Percentiles rank a stretch among this genome's conserved stretches.
phyloP scores from a whole-genome alignment of 2,113 vertebrate species.

The Microtus oregoni region DNA sequence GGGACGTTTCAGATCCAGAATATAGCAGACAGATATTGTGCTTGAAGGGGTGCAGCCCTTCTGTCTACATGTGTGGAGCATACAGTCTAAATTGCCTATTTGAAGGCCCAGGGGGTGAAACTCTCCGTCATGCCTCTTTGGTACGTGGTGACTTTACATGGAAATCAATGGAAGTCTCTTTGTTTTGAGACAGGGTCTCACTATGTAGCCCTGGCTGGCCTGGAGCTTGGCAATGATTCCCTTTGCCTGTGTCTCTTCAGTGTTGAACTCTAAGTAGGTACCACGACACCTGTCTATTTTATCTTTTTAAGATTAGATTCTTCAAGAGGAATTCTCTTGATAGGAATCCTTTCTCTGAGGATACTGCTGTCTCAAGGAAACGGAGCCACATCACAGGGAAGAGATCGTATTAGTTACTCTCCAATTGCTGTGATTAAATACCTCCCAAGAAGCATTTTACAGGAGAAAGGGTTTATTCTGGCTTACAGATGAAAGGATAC shows the following conservation, averaged over 20 bases:
- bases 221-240: background rate
- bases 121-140: background rate
- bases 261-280: background rate
- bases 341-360: background rate
- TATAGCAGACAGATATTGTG: background rate
- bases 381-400: background rate
- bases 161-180: background rate
- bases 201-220: background rate
- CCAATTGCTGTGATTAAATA: background rate
- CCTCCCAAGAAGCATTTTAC: background rate
- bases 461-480: background rate
- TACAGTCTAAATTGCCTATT: background rate
- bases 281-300: background rate
- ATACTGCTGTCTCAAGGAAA: background rate
- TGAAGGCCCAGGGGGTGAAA: background rate
- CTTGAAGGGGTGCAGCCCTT: background rate
- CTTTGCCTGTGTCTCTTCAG: background rate
- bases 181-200: background rate
- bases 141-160: background rate
- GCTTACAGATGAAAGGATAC: background rate
- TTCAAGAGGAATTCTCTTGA: background rate
- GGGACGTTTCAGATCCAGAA: background rate
- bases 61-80: background rate
- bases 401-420: background rate
- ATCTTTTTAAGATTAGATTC: background rate